Evolutionary conservation across 2,113 vertebrate genomes (phyloP), one percentile per base, ranked within the genome.

Genomic region (Eulacestoma nigropectus): DNA sequence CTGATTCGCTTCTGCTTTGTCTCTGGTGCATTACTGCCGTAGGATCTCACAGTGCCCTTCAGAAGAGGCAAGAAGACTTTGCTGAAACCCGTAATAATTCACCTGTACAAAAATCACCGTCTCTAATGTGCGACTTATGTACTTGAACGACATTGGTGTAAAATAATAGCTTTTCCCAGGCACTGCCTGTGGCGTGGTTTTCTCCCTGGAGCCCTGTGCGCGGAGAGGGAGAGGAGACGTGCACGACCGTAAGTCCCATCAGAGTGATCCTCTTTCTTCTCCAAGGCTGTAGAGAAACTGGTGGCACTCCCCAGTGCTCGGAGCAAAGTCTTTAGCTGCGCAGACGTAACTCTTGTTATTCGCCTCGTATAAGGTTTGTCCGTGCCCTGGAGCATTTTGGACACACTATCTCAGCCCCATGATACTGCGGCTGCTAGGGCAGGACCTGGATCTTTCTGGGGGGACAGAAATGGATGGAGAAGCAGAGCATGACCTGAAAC

Each of bases 381-480:
- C 0, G 2, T 29, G 55, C 67, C 57, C 52, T 1, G 32, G n/a
- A 56, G 27, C 3, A 2, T 33, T 73, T 10, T 1, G 1, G 41
- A 42, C 32, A 13, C 22, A 0, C 37, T 26, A 1, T 20, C 0
- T 0, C 35, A 50, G 33, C 41, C 35, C 39, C 3, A 1, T 0
- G 23, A 26, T 33, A 53, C 64, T 62, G 63, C 0, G 2, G 10
- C 44, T 15, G 50, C 68, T 29, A 22, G 23, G 44, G 25, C 6
- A 4, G 44, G 25, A 32, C 6, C 33, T 2, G 2, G 15, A 10
- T 65, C 56, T 30, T 60, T 14, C 25, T 3, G 3, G 10, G 16
- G 49, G 27, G 27, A 16, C 42, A 70, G 42, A 29, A 16, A 17
- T 3, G 19, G 33, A 26, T 6, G 52, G 50, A 59, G 18, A 41